phyloP scores from a whole-genome alignment of 2,888 invertebrate genomes.

The Habroteleia sp. region DNA sequence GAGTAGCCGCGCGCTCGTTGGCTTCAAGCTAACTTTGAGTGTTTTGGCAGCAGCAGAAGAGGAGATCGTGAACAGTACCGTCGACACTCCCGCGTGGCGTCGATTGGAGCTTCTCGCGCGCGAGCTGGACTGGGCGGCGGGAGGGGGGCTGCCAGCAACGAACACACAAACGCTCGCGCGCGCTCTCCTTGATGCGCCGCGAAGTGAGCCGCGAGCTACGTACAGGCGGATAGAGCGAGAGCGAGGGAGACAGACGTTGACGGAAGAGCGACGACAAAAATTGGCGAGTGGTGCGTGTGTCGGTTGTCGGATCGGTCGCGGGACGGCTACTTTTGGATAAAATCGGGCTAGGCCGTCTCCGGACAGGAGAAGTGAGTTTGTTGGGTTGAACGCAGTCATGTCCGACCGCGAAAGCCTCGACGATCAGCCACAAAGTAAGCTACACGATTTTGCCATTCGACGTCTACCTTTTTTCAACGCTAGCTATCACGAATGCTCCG shows the following conservation, averaged over 20 bases:
- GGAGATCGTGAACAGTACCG: conserved; percentile 5
- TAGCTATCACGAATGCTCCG: conserved; percentile 15
- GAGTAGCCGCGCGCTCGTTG: conserved; percentile 10
- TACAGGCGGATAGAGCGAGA: conserved; percentile 43
- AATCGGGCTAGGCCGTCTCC: conserved; percentile 68
- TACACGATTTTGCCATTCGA: conserved; percentile 30
- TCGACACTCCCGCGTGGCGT: conserved; percentile 9
- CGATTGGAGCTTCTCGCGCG: conserved; percentile 7
- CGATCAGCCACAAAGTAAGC: conserved; percentile 80
- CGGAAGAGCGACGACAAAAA: conserved; percentile 67
- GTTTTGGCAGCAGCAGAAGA: background rate
- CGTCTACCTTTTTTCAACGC: conserved; percentile 16
- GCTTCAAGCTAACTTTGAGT: background rate
- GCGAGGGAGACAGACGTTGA: conserved; percentile 29
- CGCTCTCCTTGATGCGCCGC: conserved; percentile 30
- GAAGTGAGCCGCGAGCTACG: conserved; percentile 42
- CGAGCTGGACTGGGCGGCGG: background rate
- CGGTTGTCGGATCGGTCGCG: conserved; percentile 66
- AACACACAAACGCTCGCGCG: conserved; percentile 29
- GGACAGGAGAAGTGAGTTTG: conserved; percentile 67
- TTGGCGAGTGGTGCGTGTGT: conserved; percentile 72
- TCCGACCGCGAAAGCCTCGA: conserved; percentile 81
- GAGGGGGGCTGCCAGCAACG: background rate
- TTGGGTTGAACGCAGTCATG: conserved; percentile 72
- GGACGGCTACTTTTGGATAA: conserved; percentile 65